Conservation (phyloP, 2,888 invertebrate species). For the Dasysyrphus albostriatus region DNA sequence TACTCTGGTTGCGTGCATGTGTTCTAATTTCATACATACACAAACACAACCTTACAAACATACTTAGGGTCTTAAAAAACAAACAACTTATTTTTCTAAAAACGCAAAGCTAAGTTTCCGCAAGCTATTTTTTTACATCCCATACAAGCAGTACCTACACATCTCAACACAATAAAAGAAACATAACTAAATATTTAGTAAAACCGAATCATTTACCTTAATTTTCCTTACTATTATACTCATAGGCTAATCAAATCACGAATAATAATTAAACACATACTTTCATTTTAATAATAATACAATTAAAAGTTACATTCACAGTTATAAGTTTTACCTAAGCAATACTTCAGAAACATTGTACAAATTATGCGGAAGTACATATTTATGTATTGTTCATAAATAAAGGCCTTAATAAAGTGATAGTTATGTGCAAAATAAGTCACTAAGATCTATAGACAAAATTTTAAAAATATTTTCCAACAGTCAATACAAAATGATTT, state of each 20-base stretch:
- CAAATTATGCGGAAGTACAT: not conserved
- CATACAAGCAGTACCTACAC: not conserved
- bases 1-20: slow-evolving; percentile 87
- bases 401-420: not conserved
- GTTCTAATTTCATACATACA: slow-evolving; percentile 63
- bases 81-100: slow-evolving; percentile 16
- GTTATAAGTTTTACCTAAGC: not conserved
- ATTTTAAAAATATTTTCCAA: not conserved
- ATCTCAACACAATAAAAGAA: not conserved
- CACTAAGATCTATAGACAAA: not conserved
- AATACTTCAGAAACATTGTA: not conserved
- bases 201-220: not conserved
- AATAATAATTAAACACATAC: not conserved
- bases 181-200: not conserved
- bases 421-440: not conserved
- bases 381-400: too few species aligned
- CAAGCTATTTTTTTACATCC: slow-evolving; percentile 1
- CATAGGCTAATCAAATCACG: not conserved
- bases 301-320: not conserved
- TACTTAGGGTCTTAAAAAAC: slow-evolving; percentile 39
- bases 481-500: not conserved
- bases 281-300: not conserved
- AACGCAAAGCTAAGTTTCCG: slow-evolving; percentile 1
- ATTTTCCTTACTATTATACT: not conserved
- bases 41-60: slow-evolving; percentile 24